Evolutionary conservation across 1,140 invertebrate genomes (phyloP).

Genomic region (Meteorus sp.): DNA sequence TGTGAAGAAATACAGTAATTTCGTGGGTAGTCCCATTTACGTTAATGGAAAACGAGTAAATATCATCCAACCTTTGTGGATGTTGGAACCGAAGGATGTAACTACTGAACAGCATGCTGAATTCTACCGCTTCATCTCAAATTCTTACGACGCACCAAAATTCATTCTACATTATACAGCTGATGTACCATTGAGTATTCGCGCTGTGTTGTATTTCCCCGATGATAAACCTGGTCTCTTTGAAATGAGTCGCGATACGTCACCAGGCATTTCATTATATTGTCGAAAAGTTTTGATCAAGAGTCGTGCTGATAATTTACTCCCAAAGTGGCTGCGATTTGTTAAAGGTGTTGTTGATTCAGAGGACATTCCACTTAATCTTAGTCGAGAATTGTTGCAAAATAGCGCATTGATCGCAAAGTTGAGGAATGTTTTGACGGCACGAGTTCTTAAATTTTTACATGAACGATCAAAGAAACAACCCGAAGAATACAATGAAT

Average conservation of each 20-base stretch:
- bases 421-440: constrained; percentile 82
- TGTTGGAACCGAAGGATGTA: constrained; percentile 87
- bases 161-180: constrained; percentile 83
- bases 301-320: constrained; percentile 84
- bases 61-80: constrained; percentile 88
- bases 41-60: constrained; percentile 88
- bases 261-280: constrained; percentile 85
- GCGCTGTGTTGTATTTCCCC: constrained; percentile 90
- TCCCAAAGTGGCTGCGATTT: constrained; percentile 94
- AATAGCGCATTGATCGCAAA: constrained; percentile 91
- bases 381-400: constrained; percentile 93
- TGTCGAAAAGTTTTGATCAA: constrained; percentile 89
- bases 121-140: constrained; percentile 87
- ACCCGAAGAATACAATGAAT: constrained; percentile 77
- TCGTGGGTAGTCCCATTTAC: constrained; percentile 90
- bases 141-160: constrained; percentile 81
- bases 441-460: constrained; percentile 83
- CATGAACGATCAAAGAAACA: constrained; percentile 85
- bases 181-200: constrained; percentile 89
- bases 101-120: constrained; percentile 84
- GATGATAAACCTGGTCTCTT: constrained; percentile 87
- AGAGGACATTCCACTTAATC: constrained; percentile 96
- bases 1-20: constrained; percentile 96
- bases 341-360: constrained; percentile 96
- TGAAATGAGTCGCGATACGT: constrained; percentile 83